These are phyloP conservation scores for Augiades crinisus DNA, from an alignment of 2,888 invertebrate species.

Conservation along the genomic window DNA sequence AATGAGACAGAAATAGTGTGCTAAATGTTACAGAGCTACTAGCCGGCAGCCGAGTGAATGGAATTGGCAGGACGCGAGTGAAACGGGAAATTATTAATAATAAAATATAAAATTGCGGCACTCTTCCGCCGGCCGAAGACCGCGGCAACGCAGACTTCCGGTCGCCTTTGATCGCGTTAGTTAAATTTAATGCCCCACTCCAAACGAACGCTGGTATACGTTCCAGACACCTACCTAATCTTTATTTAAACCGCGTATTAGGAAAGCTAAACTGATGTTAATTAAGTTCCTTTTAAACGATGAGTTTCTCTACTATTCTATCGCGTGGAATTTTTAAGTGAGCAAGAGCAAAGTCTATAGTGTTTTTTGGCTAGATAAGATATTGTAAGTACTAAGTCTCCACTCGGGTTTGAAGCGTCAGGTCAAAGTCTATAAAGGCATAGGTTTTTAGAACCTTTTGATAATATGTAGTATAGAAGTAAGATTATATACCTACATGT, in stretches of 20 bases:
- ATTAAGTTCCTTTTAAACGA: no score
- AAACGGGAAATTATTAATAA: constrained; percentile 78
- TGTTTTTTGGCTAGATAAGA: no score
- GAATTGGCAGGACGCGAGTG: constrained; percentile 68
- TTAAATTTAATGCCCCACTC: constrained; percentile 45
- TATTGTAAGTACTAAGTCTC: no score
- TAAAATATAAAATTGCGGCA: constrained; percentile 75
- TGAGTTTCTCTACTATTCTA: no score
- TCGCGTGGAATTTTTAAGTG: no score
- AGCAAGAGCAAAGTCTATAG: no score
- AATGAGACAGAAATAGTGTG: not conserved
- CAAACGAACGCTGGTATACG: constrained; percentile 25
- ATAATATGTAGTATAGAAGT: no score
- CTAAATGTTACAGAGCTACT: not conserved
- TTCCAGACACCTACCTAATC: not conserved
- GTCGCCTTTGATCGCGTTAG: constrained; percentile 63
- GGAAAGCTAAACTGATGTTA: not conserved
- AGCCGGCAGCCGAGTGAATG: constrained; percentile 33
- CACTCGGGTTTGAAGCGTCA: no score
- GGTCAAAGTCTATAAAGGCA: no score
- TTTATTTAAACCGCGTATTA: constrained; percentile 8
- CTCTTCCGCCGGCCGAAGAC: constrained; percentile 65
- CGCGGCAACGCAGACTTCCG: constrained; percentile 61
- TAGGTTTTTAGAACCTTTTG: no score
- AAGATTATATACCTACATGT: no score